These are phyloP conservation scores for Acridotheres tristis DNA, from an alignment of 2,797 vertebrate genomes.

Conservation along the genomic window DNA sequence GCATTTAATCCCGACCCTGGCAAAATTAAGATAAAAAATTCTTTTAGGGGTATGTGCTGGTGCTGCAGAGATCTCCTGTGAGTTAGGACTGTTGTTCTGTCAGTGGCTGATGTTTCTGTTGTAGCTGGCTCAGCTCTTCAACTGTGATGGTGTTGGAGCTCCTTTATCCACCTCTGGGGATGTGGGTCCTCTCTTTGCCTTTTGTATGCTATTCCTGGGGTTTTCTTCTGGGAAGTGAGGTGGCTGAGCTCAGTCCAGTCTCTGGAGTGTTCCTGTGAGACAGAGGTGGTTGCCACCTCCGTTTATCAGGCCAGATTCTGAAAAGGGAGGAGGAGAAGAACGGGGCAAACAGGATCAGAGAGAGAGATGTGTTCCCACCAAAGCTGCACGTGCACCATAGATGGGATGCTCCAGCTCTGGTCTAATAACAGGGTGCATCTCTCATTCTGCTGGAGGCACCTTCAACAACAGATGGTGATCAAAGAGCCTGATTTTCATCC, in stretches of 20 bases:
- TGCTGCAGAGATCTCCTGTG: neutral
- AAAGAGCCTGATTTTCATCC: neutral
- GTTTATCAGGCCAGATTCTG: neutral
- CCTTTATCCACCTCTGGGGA: neutral
- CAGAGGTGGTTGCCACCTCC: neutral
- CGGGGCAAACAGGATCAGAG: neutral
- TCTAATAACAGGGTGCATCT: neutral
- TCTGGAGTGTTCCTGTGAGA: neutral
- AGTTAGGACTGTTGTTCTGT: neutral
- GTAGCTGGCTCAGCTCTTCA: accelerated
- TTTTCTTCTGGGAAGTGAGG: neutral
- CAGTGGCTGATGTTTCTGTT: neutral
- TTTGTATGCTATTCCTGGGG: accelerated
- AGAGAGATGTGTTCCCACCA: neutral
- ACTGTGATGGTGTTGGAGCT: neutral
- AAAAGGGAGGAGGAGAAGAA: neutral
- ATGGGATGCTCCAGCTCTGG: neutral
- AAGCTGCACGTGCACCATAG: accelerated
- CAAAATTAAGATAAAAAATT: too few species aligned
- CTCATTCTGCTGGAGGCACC: neutral
- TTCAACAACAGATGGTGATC: neutral
- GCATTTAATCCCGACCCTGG: too few species aligned
- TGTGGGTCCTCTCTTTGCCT: neutral
- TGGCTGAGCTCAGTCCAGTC: neutral
- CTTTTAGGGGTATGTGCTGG: accelerated